phyloP scores from a whole-genome alignment of 2,113 vertebrate species.

The Butorides virescens region DNA sequence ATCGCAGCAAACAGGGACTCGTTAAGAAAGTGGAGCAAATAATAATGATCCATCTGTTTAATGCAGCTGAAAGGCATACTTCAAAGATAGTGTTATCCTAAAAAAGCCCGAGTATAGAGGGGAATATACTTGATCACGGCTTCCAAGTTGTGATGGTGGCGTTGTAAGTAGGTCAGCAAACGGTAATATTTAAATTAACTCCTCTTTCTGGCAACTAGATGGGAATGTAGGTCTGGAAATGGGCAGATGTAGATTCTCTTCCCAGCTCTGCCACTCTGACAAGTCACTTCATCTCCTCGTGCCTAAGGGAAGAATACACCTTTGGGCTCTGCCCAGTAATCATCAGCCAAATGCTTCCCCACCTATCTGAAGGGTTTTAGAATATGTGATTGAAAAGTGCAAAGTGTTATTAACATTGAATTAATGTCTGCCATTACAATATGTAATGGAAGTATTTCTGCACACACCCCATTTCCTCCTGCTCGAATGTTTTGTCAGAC shows the following conservation, averaged over 20 bases:
- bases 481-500: conserved; percentile 19
- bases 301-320: conserved; percentile 40
- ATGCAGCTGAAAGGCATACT: conserved; percentile 36
- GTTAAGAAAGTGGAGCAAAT: conserved; percentile 58
- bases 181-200: conserved; percentile 60
- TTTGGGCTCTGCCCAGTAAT: conserved; percentile 55
- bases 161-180: conserved; percentile 57
- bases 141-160: conserved; percentile 19
- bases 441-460: conserved; percentile 52
- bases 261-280: conserved; percentile 47
- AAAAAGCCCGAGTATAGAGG: conserved; percentile 36
- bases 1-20: background rate
- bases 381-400: conserved; percentile 59
- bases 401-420: conserved; percentile 63
- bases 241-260: conserved; percentile 21
- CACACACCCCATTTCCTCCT: conserved; percentile 53
- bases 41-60: conserved; percentile 54
- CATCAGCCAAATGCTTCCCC: conserved; percentile 53
- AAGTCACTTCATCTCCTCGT: conserved; percentile 37
- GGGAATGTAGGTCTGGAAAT: conserved; percentile 54
- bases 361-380: conserved; percentile 57
- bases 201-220: conserved; percentile 39
- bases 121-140: background rate
- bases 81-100: conserved; percentile 45
- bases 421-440: conserved; percentile 65